Evolutionary conservation across 2,113 vertebrate genomes (phyloP).

Genomic region (Nasalis larvatus): DNA sequence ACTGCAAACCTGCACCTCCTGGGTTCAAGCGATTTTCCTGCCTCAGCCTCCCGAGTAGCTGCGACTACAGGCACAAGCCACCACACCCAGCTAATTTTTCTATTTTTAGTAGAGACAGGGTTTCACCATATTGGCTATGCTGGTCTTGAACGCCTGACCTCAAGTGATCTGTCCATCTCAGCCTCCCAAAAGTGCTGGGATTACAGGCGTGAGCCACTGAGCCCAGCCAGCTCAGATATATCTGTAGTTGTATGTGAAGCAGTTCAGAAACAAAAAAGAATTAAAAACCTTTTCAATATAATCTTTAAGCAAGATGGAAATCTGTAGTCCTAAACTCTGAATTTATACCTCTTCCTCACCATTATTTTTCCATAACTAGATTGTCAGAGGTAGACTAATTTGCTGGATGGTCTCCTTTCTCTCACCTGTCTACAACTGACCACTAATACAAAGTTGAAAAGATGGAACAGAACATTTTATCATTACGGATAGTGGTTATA

Average conservation of each 20-base stretch:
- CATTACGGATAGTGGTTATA: background rate
- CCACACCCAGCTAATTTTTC: no score
- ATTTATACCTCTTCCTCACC: background rate
- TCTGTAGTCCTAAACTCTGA: conserved; percentile 12
- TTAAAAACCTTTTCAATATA: background rate
- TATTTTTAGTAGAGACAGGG: no score
- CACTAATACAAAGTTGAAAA: background rate
- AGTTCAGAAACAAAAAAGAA: conserved; percentile 6
- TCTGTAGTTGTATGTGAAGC: background rate
- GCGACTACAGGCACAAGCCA: no score
- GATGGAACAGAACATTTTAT: background rate
- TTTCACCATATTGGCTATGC: no score
- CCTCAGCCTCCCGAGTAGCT: no score
- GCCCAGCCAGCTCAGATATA: background rate
- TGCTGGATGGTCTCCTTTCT: background rate
- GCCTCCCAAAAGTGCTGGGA: no score
- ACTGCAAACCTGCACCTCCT: no score
- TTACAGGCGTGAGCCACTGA: no score
- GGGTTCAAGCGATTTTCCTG: no score
- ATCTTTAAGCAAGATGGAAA: background rate
- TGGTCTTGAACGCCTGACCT: no score
- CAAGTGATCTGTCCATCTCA: no score
- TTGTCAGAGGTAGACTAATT: background rate
- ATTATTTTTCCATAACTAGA: background rate
- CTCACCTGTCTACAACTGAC: background rate